phyloP scores from a whole-genome alignment of 2,888 invertebrate species.

The Timema cristinae region DNA sequence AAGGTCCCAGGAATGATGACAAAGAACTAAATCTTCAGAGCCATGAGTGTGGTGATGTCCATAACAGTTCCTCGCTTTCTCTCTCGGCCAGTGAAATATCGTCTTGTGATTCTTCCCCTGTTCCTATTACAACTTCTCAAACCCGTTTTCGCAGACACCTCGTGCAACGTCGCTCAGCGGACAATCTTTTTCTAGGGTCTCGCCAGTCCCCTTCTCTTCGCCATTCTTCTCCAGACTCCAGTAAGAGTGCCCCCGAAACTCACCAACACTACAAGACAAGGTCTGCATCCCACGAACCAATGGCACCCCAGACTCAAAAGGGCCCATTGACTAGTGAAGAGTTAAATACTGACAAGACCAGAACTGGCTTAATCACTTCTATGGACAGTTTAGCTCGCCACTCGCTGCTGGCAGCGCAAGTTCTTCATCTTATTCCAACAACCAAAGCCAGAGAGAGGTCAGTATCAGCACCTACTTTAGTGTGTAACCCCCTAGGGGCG shows the following conservation, averaged over 20 bases:
- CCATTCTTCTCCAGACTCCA: conserved; percentile 44
- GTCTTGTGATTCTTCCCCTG: conserved; percentile 26
- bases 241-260: conserved; percentile 41
- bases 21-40: not conserved
- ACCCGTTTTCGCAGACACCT: conserved; percentile 39
- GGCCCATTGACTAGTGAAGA: conserved; percentile 16
- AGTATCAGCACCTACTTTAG: conserved; percentile 8
- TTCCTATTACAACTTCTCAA: conserved; percentile 17
- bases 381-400: conserved; percentile 69
- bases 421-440: conserved; percentile 75
- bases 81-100: conserved; percentile 27
- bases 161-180: conserved; percentile 42
- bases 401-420: conserved; percentile 73
- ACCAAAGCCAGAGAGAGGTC: conserved; percentile 75
- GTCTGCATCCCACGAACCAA: conserved; percentile 43
- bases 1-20: not conserved
- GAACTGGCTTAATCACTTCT: conserved; percentile 39
- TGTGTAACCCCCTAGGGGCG: no score
- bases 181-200: conserved; percentile 41
- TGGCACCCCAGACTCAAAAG: conserved; percentile 30
- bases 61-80: conserved; percentile 20
- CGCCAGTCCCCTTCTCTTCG: conserved; percentile 42
- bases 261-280: conserved; percentile 39
- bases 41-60: not conserved
- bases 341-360: conserved; percentile 37